A percentile compares a stretch with the other conserved stretches of the same genome.
Evolutionary conservation across 2,888 invertebrate genomes (phyloP).

Genomic region (Macropis europaea): DNA sequence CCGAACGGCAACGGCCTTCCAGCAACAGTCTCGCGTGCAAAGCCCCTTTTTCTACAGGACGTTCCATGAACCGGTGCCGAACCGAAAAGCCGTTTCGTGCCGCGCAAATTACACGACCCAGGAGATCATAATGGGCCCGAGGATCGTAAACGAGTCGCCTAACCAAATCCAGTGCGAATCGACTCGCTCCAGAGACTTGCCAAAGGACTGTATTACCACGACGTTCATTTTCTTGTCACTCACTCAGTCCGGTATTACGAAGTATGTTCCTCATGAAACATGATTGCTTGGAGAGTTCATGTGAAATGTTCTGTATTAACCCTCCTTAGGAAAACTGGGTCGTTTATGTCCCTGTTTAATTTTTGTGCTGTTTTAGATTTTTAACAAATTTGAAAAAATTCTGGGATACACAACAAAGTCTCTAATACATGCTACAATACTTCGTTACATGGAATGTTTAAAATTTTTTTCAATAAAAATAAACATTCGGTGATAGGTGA

Average conservation of each 20-base stretch:
- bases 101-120: not conserved
- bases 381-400: too few relatives aligned
- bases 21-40: slow-evolving; percentile 9
- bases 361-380: too few relatives aligned
- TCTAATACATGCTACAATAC: too few relatives aligned
- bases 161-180: slow-evolving; percentile 7
- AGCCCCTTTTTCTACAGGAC: slow-evolving; percentile 13
- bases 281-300: too few relatives aligned
- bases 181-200: not conserved
- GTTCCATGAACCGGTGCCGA: slow-evolving; percentile 26
- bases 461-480: too few relatives aligned
- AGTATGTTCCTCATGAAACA: too few relatives aligned
- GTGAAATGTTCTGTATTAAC: too few relatives aligned
- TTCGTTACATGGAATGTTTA: too few relatives aligned
- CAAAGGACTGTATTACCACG: not conserved
- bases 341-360: too few relatives aligned
- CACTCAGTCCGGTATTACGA: not conserved
- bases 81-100: slow-evolving; percentile 12
- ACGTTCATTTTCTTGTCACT: slow-evolving; percentile 5
- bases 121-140: not conserved
- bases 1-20: slow-evolving; percentile 23
- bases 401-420: too few relatives aligned
- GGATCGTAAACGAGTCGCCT: slow-evolving; percentile 18
- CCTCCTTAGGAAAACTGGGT: too few relatives aligned
- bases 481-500: too few relatives aligned